Conservation (phyloP, 2,888 invertebrate species). For the Hemicrepidius hirtus region DNA sequence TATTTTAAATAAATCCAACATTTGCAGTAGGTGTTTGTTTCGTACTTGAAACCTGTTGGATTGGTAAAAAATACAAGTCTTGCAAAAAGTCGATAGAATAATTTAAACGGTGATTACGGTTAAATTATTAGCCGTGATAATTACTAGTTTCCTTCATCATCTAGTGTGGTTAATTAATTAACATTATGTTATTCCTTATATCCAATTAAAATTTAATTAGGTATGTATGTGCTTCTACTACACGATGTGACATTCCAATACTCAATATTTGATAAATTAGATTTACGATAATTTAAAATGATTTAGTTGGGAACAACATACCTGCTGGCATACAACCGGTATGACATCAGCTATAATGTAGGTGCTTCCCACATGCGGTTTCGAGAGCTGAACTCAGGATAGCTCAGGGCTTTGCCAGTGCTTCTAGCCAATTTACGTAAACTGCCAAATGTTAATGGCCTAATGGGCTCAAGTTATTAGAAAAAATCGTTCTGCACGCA, state of each 20-base stretch:
- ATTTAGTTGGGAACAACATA: slow-evolving; percentile 21
- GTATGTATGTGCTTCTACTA: neutral
- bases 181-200: slow-evolving; percentile 3
- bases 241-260: slow-evolving; percentile 7
- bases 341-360: slow-evolving; percentile 14
- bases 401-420: slow-evolving; percentile 2
- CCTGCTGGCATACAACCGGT: slow-evolving; percentile 30
- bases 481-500: neutral
- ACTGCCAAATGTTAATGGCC: slow-evolving; percentile 24
- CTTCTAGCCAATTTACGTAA: slow-evolving; percentile 8
- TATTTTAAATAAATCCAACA: too few relatives aligned
- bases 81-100: neutral
- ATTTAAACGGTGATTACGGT: neutral
- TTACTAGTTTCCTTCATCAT: slow-evolving; percentile 10
- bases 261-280: slow-evolving; percentile 1
- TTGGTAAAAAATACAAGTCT: too few relatives aligned
- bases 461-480: slow-evolving; percentile 3
- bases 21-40: too few relatives aligned
- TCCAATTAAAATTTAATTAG: slow-evolving; percentile 28
- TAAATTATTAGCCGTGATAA: slow-evolving; percentile 16
- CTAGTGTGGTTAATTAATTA: slow-evolving; percentile 12
- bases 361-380: slow-evolving; percentile 10
- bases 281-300: slow-evolving; percentile 9
- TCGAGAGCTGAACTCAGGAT: neutral
- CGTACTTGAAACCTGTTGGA: too few relatives aligned